These are phyloP conservation scores for Lasaia peninsularis DNA, from an alignment of 1,140 invertebrate genomes.

Conservation along the genomic window DNA sequence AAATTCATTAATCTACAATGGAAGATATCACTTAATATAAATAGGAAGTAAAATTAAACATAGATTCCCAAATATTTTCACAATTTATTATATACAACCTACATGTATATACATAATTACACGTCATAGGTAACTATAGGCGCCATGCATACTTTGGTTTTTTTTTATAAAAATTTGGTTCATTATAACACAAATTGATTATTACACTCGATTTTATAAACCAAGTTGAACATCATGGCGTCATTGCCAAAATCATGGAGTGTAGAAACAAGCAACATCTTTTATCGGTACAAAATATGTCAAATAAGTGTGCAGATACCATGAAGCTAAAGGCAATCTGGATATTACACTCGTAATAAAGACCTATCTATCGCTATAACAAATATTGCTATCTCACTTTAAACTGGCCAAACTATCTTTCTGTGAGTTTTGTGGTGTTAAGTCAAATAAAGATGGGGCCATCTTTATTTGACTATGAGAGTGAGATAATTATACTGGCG, in stretches of 20 bases:
- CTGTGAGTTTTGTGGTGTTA: too few relatives aligned
- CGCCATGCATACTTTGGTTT: conserved; percentile 8
- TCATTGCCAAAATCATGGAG: not conserved
- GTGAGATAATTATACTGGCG: too few relatives aligned
- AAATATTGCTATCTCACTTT: too few relatives aligned
- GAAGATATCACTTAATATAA: not conserved
- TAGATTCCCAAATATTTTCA: not conserved
- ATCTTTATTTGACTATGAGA: too few relatives aligned
- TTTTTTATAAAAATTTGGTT: not conserved
- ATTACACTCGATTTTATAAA: conserved; percentile 6
- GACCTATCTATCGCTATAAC: too few relatives aligned
- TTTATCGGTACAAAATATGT: too few relatives aligned
- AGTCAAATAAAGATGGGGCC: too few relatives aligned
- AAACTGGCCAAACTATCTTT: too few relatives aligned
- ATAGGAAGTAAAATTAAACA: conserved; percentile 8
- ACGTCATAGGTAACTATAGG: not conserved
- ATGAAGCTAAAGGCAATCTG: too few relatives aligned
- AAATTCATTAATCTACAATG: not conserved
- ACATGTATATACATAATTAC: conserved; percentile 4
- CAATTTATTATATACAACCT: conserved; percentile 4
- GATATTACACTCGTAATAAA: too few relatives aligned
- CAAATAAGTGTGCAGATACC: too few relatives aligned
- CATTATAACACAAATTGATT: conserved; percentile 7
- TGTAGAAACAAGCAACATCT: too few relatives aligned
- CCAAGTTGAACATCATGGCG: conserved; percentile 7